These are phyloP conservation scores for Rhagonycha lutea DNA, from an alignment of 2,888 invertebrate genomes.

Conservation along the genomic window DNA sequence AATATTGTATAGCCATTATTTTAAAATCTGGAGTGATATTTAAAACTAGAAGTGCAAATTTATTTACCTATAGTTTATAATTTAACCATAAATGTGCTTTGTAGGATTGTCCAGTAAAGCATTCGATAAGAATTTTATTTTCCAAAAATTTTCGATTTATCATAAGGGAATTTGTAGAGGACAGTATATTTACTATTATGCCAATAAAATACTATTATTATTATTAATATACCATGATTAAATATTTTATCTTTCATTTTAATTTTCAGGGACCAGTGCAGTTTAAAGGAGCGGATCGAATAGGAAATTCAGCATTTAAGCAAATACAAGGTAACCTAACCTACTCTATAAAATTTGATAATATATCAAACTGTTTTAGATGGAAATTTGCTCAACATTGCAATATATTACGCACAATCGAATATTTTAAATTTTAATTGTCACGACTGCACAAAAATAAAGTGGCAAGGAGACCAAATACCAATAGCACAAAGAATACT, in stretches of 20 bases:
- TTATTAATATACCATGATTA: too few relatives aligned
- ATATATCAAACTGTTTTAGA: conserved; percentile 55
- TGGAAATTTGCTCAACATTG: conserved; percentile 72
- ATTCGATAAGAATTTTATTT: too few relatives aligned
- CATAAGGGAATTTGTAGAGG: too few relatives aligned
- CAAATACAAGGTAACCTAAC: conserved; percentile 78
- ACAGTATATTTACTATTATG: too few relatives aligned
- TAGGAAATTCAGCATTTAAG: conserved; percentile 84
- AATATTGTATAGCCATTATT: too few relatives aligned
- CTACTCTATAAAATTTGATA: background rate
- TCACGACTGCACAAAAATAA: conserved; percentile 66
- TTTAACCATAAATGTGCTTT: too few relatives aligned
- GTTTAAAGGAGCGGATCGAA: conserved; percentile 85
- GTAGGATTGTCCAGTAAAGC: too few relatives aligned
- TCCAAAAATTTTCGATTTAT: too few relatives aligned
- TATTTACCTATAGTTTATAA: too few relatives aligned
- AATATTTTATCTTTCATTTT: background rate
- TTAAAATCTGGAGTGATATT: too few relatives aligned
- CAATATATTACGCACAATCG: conserved; percentile 69
- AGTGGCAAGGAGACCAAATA: conserved; percentile 78
- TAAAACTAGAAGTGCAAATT: too few relatives aligned
- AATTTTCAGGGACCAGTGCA: conserved; percentile 82
- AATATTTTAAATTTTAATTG: conserved; percentile 70
- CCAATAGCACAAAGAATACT: conserved; percentile 80
- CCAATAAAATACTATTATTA: too few relatives aligned